Conservation (phyloP, 2,113 vertebrate species). For the Clarias macrocephalus region DNA sequence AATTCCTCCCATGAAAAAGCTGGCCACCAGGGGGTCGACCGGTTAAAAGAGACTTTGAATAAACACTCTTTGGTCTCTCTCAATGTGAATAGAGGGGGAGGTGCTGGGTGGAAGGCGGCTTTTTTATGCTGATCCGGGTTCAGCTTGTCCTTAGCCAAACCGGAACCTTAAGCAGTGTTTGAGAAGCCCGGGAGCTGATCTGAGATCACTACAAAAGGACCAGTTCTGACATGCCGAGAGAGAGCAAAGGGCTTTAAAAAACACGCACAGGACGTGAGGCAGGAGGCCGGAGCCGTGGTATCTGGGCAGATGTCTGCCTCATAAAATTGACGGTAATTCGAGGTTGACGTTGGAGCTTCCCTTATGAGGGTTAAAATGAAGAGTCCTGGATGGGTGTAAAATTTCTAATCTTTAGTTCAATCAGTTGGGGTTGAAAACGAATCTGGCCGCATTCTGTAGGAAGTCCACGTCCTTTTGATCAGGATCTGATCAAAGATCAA, state of each 20-base stretch:
- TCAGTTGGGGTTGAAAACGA: not conserved
- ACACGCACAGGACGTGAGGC: constrained; percentile 51
- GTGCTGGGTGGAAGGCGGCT: not conserved
- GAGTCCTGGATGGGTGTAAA: not conserved
- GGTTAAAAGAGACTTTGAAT: constrained; percentile 68
- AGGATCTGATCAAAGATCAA: not conserved
- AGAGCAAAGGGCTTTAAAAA: constrained; percentile 55
- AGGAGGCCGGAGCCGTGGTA: constrained; percentile 57
- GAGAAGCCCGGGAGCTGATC: constrained; percentile 18
- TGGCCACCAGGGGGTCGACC: constrained; percentile 69
- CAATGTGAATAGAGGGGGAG: constrained; percentile 52
- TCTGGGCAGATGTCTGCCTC: constrained; percentile 57
- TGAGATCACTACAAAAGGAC: not conserved
- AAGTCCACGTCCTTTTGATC: not conserved
- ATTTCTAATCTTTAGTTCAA: not conserved
- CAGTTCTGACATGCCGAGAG: constrained; percentile 24
- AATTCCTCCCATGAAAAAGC: constrained; percentile 75
- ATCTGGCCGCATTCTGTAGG: constrained; percentile 36
- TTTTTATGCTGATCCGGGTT: constrained; percentile 28
- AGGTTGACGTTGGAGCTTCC: not conserved
- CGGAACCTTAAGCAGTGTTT: not conserved
- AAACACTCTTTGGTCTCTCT: constrained; percentile 55
- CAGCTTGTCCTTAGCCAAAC: constrained; percentile 13
- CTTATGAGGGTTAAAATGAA: constrained; percentile 1
- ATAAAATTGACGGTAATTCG: constrained; percentile 11